Evolutionary conservation across 2,113 vertebrate genomes (phyloP), one percentile per base, ranked within the genome.

Genomic region (Cygnus atratus): DNA sequence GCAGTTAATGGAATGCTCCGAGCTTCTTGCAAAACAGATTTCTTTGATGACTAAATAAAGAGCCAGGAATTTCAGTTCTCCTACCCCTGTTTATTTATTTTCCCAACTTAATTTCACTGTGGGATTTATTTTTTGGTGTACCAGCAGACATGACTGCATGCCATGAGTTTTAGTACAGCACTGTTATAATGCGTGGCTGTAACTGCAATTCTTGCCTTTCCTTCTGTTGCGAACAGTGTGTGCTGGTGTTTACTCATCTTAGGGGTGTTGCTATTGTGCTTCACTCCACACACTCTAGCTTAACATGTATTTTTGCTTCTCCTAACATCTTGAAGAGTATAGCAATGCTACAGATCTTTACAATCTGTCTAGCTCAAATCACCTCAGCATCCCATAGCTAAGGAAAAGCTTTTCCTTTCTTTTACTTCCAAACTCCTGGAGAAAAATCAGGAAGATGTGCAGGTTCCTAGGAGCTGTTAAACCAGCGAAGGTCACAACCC

Each of bases 11-110:
- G 81, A 88, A 87, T 91, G 70, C 48, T 72, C 57, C 62, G 65
- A 61, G 80, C 70, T 95, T 84, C 72, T 58, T 81, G 70, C 62
- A 61, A 72, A 95, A 92, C 43, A 93, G 74, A 78, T 92, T 87
- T 78, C 62, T 96, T 92, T 96, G 80, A 92, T 82, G 73, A 43
- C 80, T 95, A 87, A 88, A 91, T 81, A 92, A 93, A 91, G 16
- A 92, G 12, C 39, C 43, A 68, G 43, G 77, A 89, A 26, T 84
- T 91, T 87, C 35, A 70, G 61, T 82, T 93, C 74, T 83, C 59
- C 41, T 68, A 28, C 21, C 20, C 62, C 28, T 68, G 22, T 57
- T 92, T 93, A 78, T 84, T 90, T 87, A 37, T 46, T 93, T 93
- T 95, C 58, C 61, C 39, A 59, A 66, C 44, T 72, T 77, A 91